Conservation (phyloP, 2,113 vertebrate genomes). For the Triplophysa dalaica region DNA sequence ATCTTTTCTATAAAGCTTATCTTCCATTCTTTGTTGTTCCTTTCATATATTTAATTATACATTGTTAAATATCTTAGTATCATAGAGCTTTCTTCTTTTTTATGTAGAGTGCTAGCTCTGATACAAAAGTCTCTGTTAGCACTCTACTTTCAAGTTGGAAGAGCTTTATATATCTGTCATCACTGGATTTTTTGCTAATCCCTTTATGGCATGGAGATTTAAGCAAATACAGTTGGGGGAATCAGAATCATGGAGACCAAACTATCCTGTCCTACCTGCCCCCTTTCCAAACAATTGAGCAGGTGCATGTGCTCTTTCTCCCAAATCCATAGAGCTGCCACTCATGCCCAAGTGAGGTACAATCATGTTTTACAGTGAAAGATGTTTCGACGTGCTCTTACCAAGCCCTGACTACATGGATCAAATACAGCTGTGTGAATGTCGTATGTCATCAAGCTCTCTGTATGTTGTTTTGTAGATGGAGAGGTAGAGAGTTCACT, state of each 20-base stretch:
- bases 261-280: conserved; percentile 55
- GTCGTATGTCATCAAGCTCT: conserved; percentile 46
- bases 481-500: conserved; percentile 34
- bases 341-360: conserved; percentile 45
- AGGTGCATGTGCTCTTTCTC: conserved; percentile 67
- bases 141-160: conserved; percentile 66
- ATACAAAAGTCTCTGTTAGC: conserved; percentile 16
- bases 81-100: not conserved
- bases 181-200: conserved; percentile 72
- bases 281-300: conserved; percentile 66
- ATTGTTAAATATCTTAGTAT: not conserved
- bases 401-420: conserved; percentile 33
- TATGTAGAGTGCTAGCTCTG: conserved; percentile 1
- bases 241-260: conserved; percentile 54
- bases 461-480: conserved; percentile 37
- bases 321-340: conserved; percentile 44
- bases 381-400: conserved; percentile 47
- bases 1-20: not conserved
- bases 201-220: conserved; percentile 65
- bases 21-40: not conserved
- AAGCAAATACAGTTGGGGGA: conserved; percentile 65
- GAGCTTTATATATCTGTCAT: conserved; percentile 58
- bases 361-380: conserved; percentile 53
- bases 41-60: conserved; percentile 16
- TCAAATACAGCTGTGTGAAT: conserved; percentile 56